A percentile compares a stretch with the other conserved stretches of the same genome.
These are phyloP conservation scores for Xenentodon cancila DNA, from an alignment of 2,797 vertebrate genomes.

Conservation along the genomic window DNA sequence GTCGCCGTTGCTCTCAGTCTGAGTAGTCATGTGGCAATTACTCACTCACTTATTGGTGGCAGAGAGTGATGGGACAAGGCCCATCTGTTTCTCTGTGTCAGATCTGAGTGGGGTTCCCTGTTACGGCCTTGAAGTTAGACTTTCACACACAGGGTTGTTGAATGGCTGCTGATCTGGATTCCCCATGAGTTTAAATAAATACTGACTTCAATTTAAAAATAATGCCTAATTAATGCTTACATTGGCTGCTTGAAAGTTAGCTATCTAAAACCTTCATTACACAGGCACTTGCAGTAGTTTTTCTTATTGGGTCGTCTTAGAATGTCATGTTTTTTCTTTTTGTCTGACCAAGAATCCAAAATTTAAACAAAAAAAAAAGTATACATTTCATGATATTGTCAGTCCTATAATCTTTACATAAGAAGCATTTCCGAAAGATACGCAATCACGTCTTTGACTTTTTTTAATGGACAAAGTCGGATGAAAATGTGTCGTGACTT, in stretches of 20 bases:
- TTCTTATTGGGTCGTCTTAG: too few relatives aligned
- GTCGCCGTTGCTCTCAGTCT: slow-evolving; percentile 48
- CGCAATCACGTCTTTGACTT: background rate
- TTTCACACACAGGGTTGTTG: slow-evolving; percentile 33
- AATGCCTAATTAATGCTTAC: background rate
- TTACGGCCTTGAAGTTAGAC: slow-evolving; percentile 10
- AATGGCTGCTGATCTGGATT: slow-evolving; percentile 12
- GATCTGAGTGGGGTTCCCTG: slow-evolving; percentile 46
- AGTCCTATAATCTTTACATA: too few relatives aligned
- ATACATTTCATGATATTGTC: too few relatives aligned
- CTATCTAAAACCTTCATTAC: too few relatives aligned
- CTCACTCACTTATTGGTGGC: slow-evolving; percentile 66
- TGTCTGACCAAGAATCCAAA: too few relatives aligned
- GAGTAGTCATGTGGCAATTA: slow-evolving; percentile 61
- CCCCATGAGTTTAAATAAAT: background rate
- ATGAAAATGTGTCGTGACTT: slow-evolving; percentile 45
- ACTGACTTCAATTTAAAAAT: background rate
- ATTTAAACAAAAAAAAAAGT: too few relatives aligned
- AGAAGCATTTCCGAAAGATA: too few relatives aligned
- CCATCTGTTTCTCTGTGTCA: slow-evolving; percentile 73
- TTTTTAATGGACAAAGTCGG: slow-evolving; percentile 30
- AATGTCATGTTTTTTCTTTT: too few relatives aligned
- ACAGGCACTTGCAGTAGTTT: too few relatives aligned
- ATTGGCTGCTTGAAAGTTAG: too few relatives aligned
- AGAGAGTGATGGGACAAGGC: slow-evolving; percentile 45